Evolutionary conservation across 2,797 vertebrate genomes (phyloP).

Genomic region (Lutra lutra): DNA sequence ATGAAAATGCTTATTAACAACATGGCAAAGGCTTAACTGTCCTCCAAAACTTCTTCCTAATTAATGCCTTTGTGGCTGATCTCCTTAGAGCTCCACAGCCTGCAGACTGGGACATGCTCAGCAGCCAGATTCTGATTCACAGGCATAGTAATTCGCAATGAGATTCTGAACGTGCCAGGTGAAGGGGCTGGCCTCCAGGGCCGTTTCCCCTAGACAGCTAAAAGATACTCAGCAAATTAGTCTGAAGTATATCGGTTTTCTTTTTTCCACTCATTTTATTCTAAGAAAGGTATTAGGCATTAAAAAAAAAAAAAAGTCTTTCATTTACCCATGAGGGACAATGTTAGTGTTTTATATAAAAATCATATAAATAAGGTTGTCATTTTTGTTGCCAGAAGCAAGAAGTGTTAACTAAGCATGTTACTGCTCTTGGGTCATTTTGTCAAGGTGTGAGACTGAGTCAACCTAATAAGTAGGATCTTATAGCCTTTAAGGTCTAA

Average conservation of each 20-base stretch:
- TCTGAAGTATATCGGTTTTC: slow-evolving; percentile 74
- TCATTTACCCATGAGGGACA: slow-evolving; percentile 77
- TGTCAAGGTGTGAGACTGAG: not conserved
- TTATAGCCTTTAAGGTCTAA: not conserved
- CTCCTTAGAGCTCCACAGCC: slow-evolving; percentile 17
- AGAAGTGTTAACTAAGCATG: slow-evolving; percentile 70
- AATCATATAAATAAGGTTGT: slow-evolving; percentile 80
- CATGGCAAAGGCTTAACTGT: slow-evolving; percentile 60
- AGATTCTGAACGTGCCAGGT: slow-evolving; percentile 75
- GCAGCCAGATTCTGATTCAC: slow-evolving; percentile 57
- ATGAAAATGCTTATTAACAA: slow-evolving; percentile 78
- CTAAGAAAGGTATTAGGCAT: slow-evolving; percentile 59
- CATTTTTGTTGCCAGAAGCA: slow-evolving; percentile 71
- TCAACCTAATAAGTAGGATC: not conserved
- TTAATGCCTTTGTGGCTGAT: slow-evolving; percentile 64
- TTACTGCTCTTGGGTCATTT: slow-evolving; percentile 12
- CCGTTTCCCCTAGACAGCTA: slow-evolving; percentile 66
- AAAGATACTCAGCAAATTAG: slow-evolving; percentile 82
- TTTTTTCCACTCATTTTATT: slow-evolving; percentile 11
- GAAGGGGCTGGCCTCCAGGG: slow-evolving; percentile 60
- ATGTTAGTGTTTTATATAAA: slow-evolving; percentile 76
- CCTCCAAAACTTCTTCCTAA: slow-evolving; percentile 73
- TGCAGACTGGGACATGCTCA: not conserved
- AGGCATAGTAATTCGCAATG: slow-evolving; percentile 78
- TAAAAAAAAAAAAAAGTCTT: slow-evolving; percentile 82